These are phyloP conservation scores for Aplochiton taeniatus DNA, from an alignment of 2,797 vertebrate genomes.

Conservation along the genomic window DNA sequence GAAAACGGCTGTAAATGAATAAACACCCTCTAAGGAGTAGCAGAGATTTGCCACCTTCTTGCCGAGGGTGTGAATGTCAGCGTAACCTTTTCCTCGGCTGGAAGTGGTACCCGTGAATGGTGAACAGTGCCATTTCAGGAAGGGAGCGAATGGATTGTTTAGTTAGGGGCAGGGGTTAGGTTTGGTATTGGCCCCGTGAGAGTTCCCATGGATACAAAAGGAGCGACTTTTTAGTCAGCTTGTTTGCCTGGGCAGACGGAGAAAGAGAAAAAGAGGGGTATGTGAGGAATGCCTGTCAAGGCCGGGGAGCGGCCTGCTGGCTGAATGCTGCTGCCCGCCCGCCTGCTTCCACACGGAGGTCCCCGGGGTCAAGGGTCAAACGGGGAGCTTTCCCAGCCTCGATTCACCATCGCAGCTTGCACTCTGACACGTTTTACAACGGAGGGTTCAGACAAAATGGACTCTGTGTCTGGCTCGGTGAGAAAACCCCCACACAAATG, in stretches of 20 bases:
- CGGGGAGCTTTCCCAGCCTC: neutral
- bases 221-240: constrained; percentile 25
- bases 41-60: constrained; percentile 43
- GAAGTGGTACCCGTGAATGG: too few species aligned
- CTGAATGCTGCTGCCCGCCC: too few species aligned
- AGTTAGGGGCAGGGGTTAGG: neutral
- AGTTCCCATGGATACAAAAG: constrained; percentile 14
- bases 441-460: too few species aligned
- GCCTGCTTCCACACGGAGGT: neutral
- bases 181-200: neutral
- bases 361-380: neutral
- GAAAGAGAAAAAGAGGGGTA: constrained; percentile 21
- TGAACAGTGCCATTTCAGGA: too few species aligned
- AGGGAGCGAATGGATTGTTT: too few species aligned
- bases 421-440: too few species aligned
- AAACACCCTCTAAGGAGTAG: constrained; percentile 24
- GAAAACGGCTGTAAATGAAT: constrained; percentile 29
- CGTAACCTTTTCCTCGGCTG: constrained; percentile 23
- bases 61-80: constrained; percentile 51
- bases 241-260: too few species aligned
- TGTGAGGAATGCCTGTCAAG: constrained; percentile 45
- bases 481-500: too few species aligned
- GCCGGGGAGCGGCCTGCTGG: constrained; percentile 7
- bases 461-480: too few species aligned
- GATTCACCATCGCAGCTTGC: too few species aligned